Conservation (phyloP, 2,797 vertebrate genomes). For the Lagorchestes hirsutus region DNA sequence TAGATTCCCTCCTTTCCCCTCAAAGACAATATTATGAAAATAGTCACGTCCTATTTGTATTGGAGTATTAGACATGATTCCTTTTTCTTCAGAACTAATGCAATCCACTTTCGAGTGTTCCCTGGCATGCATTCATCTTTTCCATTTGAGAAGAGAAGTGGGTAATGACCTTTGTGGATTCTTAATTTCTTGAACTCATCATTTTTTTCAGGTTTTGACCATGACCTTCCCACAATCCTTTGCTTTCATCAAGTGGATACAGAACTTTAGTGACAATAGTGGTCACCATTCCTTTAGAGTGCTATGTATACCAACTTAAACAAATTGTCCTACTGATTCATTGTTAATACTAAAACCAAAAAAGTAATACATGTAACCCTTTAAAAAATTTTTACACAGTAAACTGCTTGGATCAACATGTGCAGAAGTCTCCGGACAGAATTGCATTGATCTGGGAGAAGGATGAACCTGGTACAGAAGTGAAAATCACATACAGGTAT, state of each 20-base stretch:
- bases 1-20: not conserved
- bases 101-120: not conserved
- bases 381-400: constrained; percentile 85
- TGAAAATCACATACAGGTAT: constrained; percentile 94
- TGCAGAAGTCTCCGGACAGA: constrained; percentile 89
- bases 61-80: not conserved
- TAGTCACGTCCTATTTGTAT: not conserved
- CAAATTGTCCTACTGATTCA: not conserved
- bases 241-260: not conserved
- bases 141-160: not conserved
- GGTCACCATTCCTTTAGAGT: not conserved
- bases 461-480: constrained; percentile 94
- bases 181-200: not conserved
- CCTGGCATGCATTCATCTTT: not conserved
- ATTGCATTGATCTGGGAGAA: constrained; percentile 97
- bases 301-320: not conserved
- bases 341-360: not conserved
- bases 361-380: constrained; percentile 1
- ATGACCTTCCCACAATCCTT: not conserved
- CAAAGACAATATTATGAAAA: not conserved
- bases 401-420: constrained; percentile 97
- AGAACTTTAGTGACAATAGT: not conserved
- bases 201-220: not conserved
- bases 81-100: not conserved
- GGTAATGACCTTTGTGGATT: not conserved